A percentile compares a stretch with the other conserved stretches of the same genome.
These are phyloP conservation scores for Syngnathus typhle DNA, from an alignment of 2,113 vertebrate species.

Conservation along the genomic window DNA sequence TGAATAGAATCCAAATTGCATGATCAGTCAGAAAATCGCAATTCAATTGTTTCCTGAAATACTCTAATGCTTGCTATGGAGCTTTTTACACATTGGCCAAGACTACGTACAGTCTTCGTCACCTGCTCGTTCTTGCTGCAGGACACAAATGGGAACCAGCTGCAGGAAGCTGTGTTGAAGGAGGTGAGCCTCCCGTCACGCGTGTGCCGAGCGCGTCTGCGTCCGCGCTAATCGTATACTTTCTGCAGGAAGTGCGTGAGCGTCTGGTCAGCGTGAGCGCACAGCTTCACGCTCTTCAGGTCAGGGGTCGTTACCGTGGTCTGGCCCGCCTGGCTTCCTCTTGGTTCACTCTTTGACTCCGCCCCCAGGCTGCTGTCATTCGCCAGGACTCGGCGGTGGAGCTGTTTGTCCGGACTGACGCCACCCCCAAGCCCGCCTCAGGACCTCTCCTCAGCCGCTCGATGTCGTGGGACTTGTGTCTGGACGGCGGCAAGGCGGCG, in stretches of 20 bases:
- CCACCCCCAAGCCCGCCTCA: conserved; percentile 12
- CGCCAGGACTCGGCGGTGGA: conserved; percentile 83
- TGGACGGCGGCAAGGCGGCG: conserved; percentile 59
- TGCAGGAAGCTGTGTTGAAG: conserved; percentile 73
- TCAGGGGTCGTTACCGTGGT: conserved; percentile 24
- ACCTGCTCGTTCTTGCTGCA: conserved; percentile 33
- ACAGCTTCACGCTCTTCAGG: conserved; percentile 83
- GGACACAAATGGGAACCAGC: conserved; percentile 89
- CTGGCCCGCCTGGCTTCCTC: neutral
- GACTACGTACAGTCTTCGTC: neutral
- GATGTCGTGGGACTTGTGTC: conserved; percentile 64
- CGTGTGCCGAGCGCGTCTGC: neutral
- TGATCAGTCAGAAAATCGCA: no score
- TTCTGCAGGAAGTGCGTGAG: conserved; percentile 75
- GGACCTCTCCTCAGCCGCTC: conserved; percentile 63
- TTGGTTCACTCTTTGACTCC: neutral
- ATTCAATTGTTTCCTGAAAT: no score
- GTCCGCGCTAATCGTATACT: neutral
- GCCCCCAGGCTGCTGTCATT: conserved; percentile 74
- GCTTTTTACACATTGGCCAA: no score
- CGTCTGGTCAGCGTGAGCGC: conserved; percentile 75
- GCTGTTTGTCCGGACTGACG: conserved; percentile 51
- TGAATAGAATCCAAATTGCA: no score
- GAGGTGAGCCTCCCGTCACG: conserved; percentile 65
- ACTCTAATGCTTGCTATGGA: no score